Conservation (phyloP, 1,140 invertebrate species). For the Aradophagus sp. region DNA sequence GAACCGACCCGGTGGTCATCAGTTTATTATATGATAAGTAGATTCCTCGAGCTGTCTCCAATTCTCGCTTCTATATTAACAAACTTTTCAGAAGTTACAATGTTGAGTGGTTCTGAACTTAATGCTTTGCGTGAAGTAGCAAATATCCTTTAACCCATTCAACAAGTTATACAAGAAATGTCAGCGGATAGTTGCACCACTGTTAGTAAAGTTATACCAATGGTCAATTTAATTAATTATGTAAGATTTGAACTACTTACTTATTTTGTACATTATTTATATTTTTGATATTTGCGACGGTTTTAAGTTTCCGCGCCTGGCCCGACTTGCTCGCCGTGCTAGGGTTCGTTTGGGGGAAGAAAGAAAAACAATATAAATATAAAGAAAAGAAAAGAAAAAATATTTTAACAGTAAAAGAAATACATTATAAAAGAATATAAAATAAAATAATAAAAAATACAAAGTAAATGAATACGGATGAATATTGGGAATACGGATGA, state of each 20-base stretch:
- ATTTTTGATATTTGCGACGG: neutral
- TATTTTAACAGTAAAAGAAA: too few species aligned
- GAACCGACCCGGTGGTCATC: too few species aligned
- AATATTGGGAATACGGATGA: too few species aligned
- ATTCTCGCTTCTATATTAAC: neutral
- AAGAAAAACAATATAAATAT: too few species aligned
- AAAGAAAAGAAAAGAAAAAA: too few species aligned
- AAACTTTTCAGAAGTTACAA: constrained; percentile 1
- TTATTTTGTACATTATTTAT: neutral
- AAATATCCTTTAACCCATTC: constrained; percentile 7
- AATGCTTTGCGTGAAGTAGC: neutral
- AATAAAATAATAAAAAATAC: too few species aligned
- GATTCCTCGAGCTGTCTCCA: constrained; percentile 4
- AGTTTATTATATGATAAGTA: constrained; percentile 1
- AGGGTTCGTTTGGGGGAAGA: too few species aligned
- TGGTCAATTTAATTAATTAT: constrained; percentile 1
- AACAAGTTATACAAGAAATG: constrained; percentile 9
- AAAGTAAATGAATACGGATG: too few species aligned
- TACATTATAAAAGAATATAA: too few species aligned
- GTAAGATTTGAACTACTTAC: constrained; percentile 3
- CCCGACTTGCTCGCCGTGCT: too few species aligned
- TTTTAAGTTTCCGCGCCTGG: too few species aligned
- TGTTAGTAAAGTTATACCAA: constrained; percentile 17
- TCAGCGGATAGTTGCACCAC: constrained; percentile 9
- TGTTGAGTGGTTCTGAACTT: constrained; percentile 6